These are phyloP conservation scores for Meles meles DNA, from an alignment of 2,113 vertebrate species.

Conservation along the genomic window DNA sequence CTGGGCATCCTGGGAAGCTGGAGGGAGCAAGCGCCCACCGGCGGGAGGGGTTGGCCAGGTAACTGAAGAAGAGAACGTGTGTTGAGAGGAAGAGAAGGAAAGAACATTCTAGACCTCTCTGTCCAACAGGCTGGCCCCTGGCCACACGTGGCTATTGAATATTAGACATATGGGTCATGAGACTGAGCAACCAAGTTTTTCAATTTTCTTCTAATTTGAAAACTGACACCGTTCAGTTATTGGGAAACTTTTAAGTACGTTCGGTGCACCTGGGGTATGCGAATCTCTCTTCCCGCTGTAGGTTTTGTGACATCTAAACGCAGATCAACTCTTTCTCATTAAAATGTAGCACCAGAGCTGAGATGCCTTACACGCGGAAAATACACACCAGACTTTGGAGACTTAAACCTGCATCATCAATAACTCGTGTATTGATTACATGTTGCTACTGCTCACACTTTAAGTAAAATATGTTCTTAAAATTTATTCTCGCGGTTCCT, in stretches of 20 bases:
- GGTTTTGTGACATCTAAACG: not conserved
- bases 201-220: not conserved
- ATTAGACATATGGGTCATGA: not conserved
- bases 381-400: not conserved
- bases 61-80: not conserved
- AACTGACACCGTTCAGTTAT: not conserved
- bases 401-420: not conserved
- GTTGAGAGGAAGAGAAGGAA: too few species aligned
- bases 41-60: not conserved
- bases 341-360: not conserved
- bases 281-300: not conserved
- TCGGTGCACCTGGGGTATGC: not conserved
- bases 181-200: not conserved
- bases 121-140: accelerated
- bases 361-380: not conserved
- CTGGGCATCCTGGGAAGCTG: not conserved
- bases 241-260: not conserved
- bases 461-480: not conserved
- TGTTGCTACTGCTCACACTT: not conserved
- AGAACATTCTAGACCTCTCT: not conserved
- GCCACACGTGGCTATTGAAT: not conserved
- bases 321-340: not conserved
- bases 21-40: too few species aligned
- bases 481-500: not conserved
- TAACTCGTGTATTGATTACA: not conserved